Evolutionary conservation across 2,888 invertebrate species (phyloP).

Genomic region (Erebia epiphron): DNA sequence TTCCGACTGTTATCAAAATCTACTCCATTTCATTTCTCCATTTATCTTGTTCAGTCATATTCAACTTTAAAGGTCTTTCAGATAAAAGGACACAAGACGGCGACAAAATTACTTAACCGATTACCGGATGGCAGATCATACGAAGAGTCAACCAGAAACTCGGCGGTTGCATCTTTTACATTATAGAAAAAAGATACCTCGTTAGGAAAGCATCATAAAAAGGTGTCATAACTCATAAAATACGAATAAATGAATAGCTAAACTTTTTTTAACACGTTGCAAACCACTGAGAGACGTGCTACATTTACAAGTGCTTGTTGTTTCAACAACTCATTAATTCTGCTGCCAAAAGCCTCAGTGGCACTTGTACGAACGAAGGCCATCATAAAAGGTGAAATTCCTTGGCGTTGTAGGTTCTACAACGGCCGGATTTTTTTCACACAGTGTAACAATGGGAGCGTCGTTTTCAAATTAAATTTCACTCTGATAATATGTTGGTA

Average conservation of each 20-base stretch:
- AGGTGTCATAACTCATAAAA: too few relatives aligned
- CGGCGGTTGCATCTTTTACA: too few relatives aligned
- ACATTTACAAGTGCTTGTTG: constrained; percentile 35
- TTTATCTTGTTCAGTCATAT: too few relatives aligned
- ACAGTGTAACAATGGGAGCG: constrained; percentile 12
- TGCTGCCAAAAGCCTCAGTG: constrained; percentile 36
- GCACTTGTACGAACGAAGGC: constrained; percentile 28
- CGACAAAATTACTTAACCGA: too few relatives aligned
- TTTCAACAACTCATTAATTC: constrained; percentile 40
- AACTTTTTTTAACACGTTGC: constrained; percentile 23
- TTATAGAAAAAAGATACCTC: too few relatives aligned
- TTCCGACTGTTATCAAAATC: neutral
- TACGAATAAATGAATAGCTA: neutral
- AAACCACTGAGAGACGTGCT: constrained; percentile 35
- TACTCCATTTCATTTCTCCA: neutral
- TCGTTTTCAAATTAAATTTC: constrained; percentile 12
- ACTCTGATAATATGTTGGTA: constrained; percentile 1
- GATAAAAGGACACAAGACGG: too few relatives aligned
- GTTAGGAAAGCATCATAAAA: too few relatives aligned
- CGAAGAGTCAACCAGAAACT: too few relatives aligned
- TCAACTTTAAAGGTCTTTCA: too few relatives aligned
- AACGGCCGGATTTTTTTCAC: constrained; percentile 25
- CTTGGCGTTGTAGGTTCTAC: constrained; percentile 31
- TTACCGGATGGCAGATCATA: too few relatives aligned
- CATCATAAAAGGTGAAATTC: constrained; percentile 34